Evolutionary conservation across 2,888 invertebrate genomes (phyloP).

Genomic region (Tiliacea citrago): DNA sequence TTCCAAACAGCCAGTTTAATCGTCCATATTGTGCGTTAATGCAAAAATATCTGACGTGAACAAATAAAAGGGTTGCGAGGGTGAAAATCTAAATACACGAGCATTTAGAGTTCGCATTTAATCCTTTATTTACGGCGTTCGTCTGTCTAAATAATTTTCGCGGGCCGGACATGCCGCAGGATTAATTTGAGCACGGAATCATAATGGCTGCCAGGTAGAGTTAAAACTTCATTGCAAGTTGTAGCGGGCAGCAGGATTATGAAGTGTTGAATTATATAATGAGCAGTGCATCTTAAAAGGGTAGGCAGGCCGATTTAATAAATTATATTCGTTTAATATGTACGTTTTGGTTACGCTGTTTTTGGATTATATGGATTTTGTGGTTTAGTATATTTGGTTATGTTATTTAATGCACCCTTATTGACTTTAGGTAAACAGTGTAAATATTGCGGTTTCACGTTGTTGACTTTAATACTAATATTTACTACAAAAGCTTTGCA

Average conservation of each 20-base stretch:
- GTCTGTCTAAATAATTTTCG: constrained; percentile 85
- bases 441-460: constrained; percentile 7
- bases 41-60: constrained; percentile 75
- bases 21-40: constrained; percentile 76
- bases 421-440: constrained; percentile 14
- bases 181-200: constrained; percentile 84
- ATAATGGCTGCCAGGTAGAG: constrained; percentile 80
- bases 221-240: constrained; percentile 75
- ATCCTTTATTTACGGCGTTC: constrained; percentile 84
- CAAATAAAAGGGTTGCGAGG: constrained; percentile 81
- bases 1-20: constrained; percentile 72
- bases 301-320: constrained; percentile 60
- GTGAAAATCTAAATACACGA: constrained; percentile 83
- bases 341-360: constrained; percentile 39
- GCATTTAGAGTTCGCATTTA: constrained; percentile 81
- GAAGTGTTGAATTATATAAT: constrained; percentile 75
- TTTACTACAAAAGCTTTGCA: neutral
- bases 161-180: constrained; percentile 81
- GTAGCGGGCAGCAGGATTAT: constrained; percentile 78
- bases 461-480: neutral
- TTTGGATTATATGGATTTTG: constrained; percentile 39
- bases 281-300: constrained; percentile 66
- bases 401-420: constrained; percentile 24
- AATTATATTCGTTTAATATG: constrained; percentile 57
- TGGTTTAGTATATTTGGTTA: constrained; percentile 37